Percentiles rank a stretch among this genome's conserved stretches.
Evolutionary conservation across 2,113 vertebrate genomes (phyloP).

Genomic region (Tachuris rubrigastra): DNA sequence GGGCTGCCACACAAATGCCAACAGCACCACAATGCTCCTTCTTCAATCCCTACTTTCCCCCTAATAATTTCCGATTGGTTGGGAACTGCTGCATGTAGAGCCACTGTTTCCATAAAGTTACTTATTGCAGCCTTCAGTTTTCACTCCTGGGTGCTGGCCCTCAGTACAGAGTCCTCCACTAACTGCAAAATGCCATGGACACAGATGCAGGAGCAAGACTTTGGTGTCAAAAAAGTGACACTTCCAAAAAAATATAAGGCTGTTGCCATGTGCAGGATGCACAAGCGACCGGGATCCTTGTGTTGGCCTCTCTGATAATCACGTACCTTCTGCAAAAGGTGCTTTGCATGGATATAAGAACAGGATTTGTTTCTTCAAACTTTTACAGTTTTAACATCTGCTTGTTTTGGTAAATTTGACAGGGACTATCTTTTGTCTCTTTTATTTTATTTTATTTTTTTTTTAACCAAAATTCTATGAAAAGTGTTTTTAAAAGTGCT

Average conservation of each 20-base stretch:
- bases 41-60: not conserved
- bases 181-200: not conserved
- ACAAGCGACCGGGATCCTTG: accelerated
- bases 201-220: not conserved
- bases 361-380: not conserved
- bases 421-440: conserved; percentile 71
- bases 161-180: not conserved
- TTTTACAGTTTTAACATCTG: conserved; percentile 43
- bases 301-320: not conserved
- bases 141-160: not conserved
- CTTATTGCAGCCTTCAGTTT: not conserved
- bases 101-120: not conserved
- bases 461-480: conserved; percentile 16
- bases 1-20: not conserved
- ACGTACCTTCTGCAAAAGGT: not conserved
- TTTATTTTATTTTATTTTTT: not conserved
- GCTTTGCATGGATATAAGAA: not conserved
- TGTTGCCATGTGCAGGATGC: not conserved
- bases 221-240: not conserved
- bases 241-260: not conserved
- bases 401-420: conserved; percentile 62
- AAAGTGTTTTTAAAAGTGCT: conserved; percentile 66
- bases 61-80: not conserved
- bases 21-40: not conserved
- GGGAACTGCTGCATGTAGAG: not conserved